phyloP scores from a whole-genome alignment of 2,888 invertebrate species.

The Galeruca laticollis region DNA sequence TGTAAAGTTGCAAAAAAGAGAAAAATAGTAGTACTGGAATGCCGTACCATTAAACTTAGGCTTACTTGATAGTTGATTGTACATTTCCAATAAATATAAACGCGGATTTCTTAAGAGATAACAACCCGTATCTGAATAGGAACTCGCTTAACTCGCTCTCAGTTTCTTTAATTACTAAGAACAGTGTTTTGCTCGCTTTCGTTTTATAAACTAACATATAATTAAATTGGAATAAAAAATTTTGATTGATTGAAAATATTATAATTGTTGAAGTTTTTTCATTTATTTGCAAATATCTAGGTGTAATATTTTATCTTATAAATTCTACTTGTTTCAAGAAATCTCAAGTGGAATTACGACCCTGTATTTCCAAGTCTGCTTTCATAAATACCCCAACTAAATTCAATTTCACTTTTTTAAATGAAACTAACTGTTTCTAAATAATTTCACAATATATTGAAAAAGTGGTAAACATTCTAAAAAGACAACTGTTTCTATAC shows the following conservation, averaged over 20 bases:
- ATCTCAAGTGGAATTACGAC: too few species aligned
- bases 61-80: slow-evolving; percentile 20
- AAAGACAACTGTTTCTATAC: too few species aligned
- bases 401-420: too few species aligned
- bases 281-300: too few species aligned
- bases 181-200: background rate
- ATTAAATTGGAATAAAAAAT: background rate
- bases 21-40: slow-evolving; percentile 27
- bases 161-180: background rate
- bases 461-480: too few species aligned
- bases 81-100: slow-evolving; percentile 21
- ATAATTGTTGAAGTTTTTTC: background rate
- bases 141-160: background rate
- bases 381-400: too few species aligned
- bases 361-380: too few species aligned
- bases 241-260: background rate
- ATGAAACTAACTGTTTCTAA: too few species aligned
- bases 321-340: too few species aligned
- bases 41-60: slow-evolving; percentile 25
- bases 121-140: slow-evolving; percentile 7
- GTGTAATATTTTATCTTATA: too few species aligned
- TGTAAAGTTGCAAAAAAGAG: slow-evolving; percentile 7
- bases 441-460: too few species aligned
- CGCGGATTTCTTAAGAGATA: slow-evolving; percentile 12
- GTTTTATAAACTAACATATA: background rate